Conservation (phyloP, 2,113 vertebrate species). For the Xiphorhynchus elegans region DNA sequence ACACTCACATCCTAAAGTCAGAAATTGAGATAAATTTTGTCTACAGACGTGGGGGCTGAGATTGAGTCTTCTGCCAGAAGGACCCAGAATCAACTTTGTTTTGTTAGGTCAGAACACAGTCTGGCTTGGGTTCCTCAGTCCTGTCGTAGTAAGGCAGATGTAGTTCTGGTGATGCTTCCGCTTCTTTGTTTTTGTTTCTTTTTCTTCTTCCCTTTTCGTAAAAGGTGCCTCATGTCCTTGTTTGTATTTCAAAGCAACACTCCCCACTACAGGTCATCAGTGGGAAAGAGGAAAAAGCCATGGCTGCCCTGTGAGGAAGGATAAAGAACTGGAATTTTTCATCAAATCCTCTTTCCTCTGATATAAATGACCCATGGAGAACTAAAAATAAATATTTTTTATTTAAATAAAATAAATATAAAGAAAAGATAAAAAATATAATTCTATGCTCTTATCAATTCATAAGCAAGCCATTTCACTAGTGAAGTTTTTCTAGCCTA, state of each 20-base stretch:
- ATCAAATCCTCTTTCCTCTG: background rate
- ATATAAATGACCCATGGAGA: background rate
- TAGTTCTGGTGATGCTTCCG: background rate
- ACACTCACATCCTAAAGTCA: background rate
- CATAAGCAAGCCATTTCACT: background rate
- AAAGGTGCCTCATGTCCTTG: background rate
- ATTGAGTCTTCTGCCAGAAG: background rate
- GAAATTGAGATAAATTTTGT: background rate
- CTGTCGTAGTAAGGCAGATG: background rate
- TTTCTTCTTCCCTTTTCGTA: background rate
- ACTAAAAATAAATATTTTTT: background rate
- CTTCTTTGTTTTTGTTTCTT: background rate
- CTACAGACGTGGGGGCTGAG: background rate
- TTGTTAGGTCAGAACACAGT: background rate
- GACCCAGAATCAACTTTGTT: background rate
- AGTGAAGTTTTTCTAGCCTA: background rate
- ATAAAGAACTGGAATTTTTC: background rate
- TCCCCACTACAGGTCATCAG: conserved; percentile 2
- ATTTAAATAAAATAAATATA: background rate
- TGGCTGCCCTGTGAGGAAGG: background rate
- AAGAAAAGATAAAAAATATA: background rate
- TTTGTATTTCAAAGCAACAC: conserved; percentile 22
- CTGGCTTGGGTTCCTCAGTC: background rate
- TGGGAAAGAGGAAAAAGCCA: background rate
- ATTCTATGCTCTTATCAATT: background rate